phyloP scores from a whole-genome alignment of 2,888 invertebrate genomes.

The Agrochola circellaris region DNA sequence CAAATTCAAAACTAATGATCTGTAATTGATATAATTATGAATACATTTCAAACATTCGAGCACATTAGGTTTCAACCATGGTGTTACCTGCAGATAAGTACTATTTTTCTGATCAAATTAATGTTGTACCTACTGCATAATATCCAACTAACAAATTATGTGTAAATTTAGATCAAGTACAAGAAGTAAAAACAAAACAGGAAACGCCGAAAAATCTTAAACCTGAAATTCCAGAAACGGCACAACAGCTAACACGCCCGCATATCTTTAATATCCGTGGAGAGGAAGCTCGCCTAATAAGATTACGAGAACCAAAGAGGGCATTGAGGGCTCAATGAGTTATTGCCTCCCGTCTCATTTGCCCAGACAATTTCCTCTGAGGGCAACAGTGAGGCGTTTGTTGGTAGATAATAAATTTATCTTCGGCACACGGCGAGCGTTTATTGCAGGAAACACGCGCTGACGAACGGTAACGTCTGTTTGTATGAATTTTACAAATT shows the following conservation, averaged over 20 bases:
- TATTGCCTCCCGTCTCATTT: constrained; percentile 85
- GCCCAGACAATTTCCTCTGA: constrained; percentile 87
- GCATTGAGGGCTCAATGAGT: constrained; percentile 82
- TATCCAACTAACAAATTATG: not conserved
- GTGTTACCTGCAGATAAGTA: not conserved
- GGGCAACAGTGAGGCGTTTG: constrained; percentile 82
- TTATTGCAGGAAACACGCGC: constrained; percentile 62
- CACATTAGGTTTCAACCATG: not conserved
- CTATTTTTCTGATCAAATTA: not conserved
- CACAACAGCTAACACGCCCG: constrained; percentile 65
- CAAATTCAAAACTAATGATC: not conserved
- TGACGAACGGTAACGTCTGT: constrained; percentile 56
- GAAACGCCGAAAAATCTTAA: constrained; percentile 49
- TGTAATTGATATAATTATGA: not conserved
- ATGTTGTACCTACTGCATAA: not conserved
- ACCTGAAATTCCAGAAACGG: constrained; percentile 56
- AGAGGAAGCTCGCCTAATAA: constrained; percentile 77
- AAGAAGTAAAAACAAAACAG: constrained; percentile 41
- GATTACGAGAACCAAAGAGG: constrained; percentile 80
- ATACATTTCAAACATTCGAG: not conserved
- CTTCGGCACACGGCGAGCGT: constrained; percentile 73
- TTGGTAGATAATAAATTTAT: constrained; percentile 83
- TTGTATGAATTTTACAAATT: constrained; percentile 50
- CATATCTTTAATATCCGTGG: constrained; percentile 72
- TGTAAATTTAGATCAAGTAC: not conserved